Percentiles rank a stretch among this genome's conserved stretches.
These are phyloP conservation scores for Tipula vernalis DNA, from an alignment of 2,888 invertebrate species.

Conservation along the genomic window DNA sequence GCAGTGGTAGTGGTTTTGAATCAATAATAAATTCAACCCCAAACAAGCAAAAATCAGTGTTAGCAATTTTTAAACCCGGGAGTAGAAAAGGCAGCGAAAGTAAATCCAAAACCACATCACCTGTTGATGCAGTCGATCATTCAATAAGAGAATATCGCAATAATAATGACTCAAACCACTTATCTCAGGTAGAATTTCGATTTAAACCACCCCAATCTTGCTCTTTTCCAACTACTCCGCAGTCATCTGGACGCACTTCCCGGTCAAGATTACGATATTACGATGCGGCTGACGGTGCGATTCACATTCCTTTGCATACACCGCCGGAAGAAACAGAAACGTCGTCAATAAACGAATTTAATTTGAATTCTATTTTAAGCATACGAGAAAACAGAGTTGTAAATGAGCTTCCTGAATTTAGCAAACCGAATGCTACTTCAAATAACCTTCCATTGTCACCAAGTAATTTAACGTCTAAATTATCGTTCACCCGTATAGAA, in stretches of 20 bases:
- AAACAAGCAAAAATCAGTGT: conserved; percentile 51
- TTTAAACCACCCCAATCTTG: conserved; percentile 21
- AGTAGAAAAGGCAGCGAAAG: conserved; percentile 34
- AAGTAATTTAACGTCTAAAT: neutral
- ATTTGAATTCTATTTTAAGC: neutral
- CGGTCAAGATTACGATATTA: conserved; percentile 41
- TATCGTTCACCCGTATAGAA: conserved; percentile 20
- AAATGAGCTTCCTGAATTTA: neutral
- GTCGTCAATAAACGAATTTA: neutral
- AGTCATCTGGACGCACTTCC: conserved; percentile 22
- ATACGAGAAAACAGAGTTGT: neutral
- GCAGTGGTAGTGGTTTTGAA: conserved; percentile 34
- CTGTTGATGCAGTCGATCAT: conserved; percentile 24
- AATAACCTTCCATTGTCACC: neutral
- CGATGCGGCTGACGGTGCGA: conserved; percentile 47
- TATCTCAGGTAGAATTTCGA: conserved; percentile 36
- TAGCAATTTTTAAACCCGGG: conserved; percentile 50
- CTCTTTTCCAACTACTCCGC: conserved; percentile 25
- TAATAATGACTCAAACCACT: conserved; percentile 31
- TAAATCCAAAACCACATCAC: conserved; percentile 37
- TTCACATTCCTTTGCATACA: conserved; percentile 63
- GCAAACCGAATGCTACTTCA: neutral
- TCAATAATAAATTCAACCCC: conserved; percentile 35
- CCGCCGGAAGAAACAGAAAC: conserved; percentile 50
- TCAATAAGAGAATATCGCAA: neutral